Conservation (phyloP, 2,797 vertebrate species). For the Malurus splendens region DNA sequence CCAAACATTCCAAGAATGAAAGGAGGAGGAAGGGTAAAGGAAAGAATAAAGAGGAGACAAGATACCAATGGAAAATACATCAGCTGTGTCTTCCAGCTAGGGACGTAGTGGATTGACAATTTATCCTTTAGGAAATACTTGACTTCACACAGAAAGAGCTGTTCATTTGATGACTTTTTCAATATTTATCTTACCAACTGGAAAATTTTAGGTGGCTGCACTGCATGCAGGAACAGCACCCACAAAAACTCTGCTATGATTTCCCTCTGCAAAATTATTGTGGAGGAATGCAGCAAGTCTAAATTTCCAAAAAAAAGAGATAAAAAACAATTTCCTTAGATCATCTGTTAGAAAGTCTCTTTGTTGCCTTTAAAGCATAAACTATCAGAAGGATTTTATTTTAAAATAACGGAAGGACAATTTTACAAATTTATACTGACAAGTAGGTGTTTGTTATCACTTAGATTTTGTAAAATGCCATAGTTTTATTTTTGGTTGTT, state of each 20-base stretch:
- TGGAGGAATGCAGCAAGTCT: not conserved
- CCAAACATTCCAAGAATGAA: not conserved
- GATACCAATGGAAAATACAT: not conserved
- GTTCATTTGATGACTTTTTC: not conserved
- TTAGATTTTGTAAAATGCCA: conserved; percentile 32
- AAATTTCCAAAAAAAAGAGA: not conserved
- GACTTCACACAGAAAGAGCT: not conserved
- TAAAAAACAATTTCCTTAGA: not conserved
- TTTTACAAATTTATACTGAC: conserved; percentile 49
- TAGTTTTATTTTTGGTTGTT: conserved; percentile 25
- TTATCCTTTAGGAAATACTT: not conserved
- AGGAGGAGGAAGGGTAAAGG: not conserved
- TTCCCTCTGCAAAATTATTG: not conserved
- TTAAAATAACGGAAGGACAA: conserved; percentile 46
- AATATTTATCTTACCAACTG: not conserved
- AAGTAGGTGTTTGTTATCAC: conserved; percentile 54
- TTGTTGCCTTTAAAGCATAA: not conserved
- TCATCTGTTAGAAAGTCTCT: not conserved
- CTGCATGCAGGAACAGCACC: not conserved
- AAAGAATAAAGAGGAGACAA: not conserved
- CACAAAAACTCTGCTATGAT: not conserved
- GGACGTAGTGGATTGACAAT: not conserved
- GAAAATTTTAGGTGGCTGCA: not conserved
- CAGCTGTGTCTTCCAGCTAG: not conserved
- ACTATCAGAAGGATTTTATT: conserved; percentile 17